phyloP scores from a whole-genome alignment of 2,888 invertebrate species.

The Axea sp. region DNA sequence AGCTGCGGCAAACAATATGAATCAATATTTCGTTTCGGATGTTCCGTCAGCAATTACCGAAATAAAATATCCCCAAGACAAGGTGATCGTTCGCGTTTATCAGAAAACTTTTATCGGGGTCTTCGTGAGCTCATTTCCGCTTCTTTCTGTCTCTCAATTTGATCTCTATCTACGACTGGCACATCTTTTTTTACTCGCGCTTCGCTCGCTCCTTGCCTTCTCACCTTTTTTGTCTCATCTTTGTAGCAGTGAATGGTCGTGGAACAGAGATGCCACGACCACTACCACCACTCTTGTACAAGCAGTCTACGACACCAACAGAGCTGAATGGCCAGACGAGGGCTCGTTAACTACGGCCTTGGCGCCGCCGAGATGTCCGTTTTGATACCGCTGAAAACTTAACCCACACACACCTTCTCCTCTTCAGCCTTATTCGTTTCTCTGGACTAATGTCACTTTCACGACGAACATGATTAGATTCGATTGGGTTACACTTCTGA shows the following conservation, averaged over 20 bases:
- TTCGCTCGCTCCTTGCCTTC: conserved; percentile 27
- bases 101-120: conserved; percentile 52
- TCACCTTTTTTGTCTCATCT: conserved; percentile 40
- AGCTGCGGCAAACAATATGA: conserved; percentile 58
- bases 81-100: conserved; percentile 43
- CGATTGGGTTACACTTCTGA: conserved; percentile 56
- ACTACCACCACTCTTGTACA: conserved; percentile 53
- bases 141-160: conserved; percentile 61
- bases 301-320: conserved; percentile 48
- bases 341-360: conserved; percentile 76
- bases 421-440: conserved; percentile 53
- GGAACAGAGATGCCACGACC: conserved; percentile 56
- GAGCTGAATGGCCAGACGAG: conserved; percentile 64
- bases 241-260: conserved; percentile 49
- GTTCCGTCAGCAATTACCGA: conserved; percentile 43
- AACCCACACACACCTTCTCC: conserved; percentile 60
- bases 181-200: conserved; percentile 25
- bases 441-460: conserved; percentile 59
- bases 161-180: conserved; percentile 55
- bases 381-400: conserved; percentile 70
- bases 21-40: conserved; percentile 51
- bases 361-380: conserved; percentile 74
- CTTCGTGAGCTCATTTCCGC: conserved; percentile 59
- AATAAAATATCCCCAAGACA: conserved; percentile 31
- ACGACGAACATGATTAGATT: conserved; percentile 60